A percentile compares a stretch with the other conserved stretches of the same genome.
Conservation (phyloP, 2,888 invertebrate genomes). For the Trissolcus japonicus region DNA sequence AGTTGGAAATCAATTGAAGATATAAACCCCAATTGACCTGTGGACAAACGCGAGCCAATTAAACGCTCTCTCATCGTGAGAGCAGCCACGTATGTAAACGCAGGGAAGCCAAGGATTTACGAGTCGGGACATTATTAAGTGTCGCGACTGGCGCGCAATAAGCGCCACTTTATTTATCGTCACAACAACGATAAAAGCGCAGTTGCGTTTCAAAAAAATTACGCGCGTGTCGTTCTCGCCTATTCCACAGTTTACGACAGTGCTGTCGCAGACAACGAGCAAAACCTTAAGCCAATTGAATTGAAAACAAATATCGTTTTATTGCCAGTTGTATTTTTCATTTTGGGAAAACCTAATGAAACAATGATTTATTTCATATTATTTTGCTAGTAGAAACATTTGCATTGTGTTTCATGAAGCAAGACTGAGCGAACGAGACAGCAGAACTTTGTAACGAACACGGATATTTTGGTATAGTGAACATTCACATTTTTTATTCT, state of each 20-base stretch:
- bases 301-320: constrained; percentile 45
- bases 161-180: constrained; percentile 56
- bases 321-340: constrained; percentile 21
- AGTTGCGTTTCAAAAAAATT: constrained; percentile 48
- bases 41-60: constrained; percentile 52
- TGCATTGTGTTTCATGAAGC: not conserved
- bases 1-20: constrained; percentile 52
- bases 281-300: constrained; percentile 27
- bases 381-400: not conserved
- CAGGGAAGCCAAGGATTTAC: constrained; percentile 45
- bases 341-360: constrained; percentile 13
- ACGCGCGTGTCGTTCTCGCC: constrained; percentile 33
- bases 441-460: no score
- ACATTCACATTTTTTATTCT: no score
- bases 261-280: constrained; percentile 19
- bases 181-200: constrained; percentile 52
- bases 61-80: constrained; percentile 43
- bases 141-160: constrained; percentile 55
- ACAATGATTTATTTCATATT: constrained; percentile 10
- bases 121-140: constrained; percentile 53
- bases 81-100: constrained; percentile 37
- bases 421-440: no score
- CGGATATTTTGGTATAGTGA: no score
- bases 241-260: constrained; percentile 41
- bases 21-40: constrained; percentile 52